Conservation (phyloP, 2,113 vertebrate species). For the Peromyscus maniculatus region DNA sequence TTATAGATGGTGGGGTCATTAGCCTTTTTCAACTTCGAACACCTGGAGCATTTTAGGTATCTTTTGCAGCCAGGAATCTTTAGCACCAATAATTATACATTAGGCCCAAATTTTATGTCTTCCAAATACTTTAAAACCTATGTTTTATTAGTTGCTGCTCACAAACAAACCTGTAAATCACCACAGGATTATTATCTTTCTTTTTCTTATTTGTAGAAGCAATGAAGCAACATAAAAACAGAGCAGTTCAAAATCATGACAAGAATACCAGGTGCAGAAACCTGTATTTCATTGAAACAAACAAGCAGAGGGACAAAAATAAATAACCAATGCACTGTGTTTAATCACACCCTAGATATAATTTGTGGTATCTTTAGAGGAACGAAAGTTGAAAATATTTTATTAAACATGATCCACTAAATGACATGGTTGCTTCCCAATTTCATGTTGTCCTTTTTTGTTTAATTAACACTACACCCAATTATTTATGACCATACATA, state of each 20-base stretch:
- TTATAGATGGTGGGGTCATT: slow-evolving; percentile 49
- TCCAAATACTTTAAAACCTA: slow-evolving; percentile 70
- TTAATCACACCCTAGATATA: background rate
- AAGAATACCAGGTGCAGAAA: background rate
- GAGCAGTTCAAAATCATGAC: background rate
- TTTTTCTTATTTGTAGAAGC: background rate
- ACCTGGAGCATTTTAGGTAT: slow-evolving; percentile 56
- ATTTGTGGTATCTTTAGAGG: background rate
- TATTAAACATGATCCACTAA: background rate
- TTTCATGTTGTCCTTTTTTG: background rate
- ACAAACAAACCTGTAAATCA: slow-evolving; percentile 77
- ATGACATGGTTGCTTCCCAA: background rate
- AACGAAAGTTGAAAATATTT: background rate
- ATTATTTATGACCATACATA: background rate
- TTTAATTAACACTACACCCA: background rate
- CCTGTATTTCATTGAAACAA: background rate
- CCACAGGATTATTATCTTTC: slow-evolving; percentile 19
- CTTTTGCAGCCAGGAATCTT: background rate
- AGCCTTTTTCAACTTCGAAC: slow-evolving; percentile 47
- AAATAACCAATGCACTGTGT: background rate
- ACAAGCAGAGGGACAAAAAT: background rate
- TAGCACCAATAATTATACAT: slow-evolving; percentile 54
- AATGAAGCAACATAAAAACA: slow-evolving; percentile 38
- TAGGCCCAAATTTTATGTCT: slow-evolving; percentile 60
- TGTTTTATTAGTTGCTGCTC: slow-evolving; percentile 70